These are phyloP conservation scores for Astreopora myriophthalma DNA, from an alignment of 64 coral and sea anemone species.

Conservation along the genomic window DNA sequence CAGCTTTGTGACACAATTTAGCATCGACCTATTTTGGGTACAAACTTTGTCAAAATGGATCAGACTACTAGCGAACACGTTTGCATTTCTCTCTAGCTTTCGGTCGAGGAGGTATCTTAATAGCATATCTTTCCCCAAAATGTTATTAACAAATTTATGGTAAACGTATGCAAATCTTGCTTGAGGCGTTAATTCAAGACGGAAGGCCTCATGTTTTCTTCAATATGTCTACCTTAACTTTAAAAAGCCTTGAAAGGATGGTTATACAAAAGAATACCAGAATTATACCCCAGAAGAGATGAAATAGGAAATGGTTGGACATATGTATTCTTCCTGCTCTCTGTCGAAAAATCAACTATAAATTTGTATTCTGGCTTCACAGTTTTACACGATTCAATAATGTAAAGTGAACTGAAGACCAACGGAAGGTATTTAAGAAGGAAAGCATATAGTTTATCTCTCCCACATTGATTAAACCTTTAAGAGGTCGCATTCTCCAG, in stretches of 20 bases:
- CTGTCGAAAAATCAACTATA: too few species aligned
- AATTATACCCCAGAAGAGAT: too few species aligned
- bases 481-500: too few species aligned
- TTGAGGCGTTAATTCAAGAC: background rate
- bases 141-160: background rate
- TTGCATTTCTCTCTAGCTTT: background rate
- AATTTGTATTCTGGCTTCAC: too few species aligned
- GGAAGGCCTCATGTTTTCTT: background rate
- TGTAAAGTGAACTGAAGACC: background rate
- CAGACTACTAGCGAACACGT: too few species aligned
- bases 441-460: background rate
- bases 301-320: too few species aligned
- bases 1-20: background rate
- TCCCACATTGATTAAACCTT: background rate
- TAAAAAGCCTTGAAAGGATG: too few species aligned
- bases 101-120: background rate
- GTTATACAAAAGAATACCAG: too few species aligned
- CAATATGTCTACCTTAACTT: too few species aligned
- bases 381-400: background rate
- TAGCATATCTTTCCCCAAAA: background rate
- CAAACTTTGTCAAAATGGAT: too few species aligned
- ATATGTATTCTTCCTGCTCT: too few species aligned
- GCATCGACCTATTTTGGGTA: too few species aligned
- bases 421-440: background rate
- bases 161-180: background rate